Evolutionary conservation across 2,113 vertebrate species (phyloP).

Genomic region (Tragelaphus buxtoni): DNA sequence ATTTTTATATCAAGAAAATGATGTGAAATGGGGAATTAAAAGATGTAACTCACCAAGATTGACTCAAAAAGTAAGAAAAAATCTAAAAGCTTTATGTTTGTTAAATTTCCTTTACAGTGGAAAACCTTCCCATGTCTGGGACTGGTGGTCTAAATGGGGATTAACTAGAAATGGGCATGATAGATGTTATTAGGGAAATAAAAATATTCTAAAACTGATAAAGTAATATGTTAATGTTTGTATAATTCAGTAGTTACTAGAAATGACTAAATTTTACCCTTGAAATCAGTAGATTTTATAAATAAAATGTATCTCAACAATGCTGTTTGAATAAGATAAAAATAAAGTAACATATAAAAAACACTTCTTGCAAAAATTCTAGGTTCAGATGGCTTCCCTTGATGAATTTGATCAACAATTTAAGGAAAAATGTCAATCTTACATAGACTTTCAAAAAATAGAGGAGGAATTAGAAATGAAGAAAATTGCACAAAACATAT

Average conservation of each 20-base stretch:
- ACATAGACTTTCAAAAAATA: background rate
- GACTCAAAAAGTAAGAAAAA: background rate
- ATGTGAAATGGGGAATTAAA: background rate
- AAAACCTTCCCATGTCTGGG: background rate
- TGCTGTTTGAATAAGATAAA: conserved; percentile 39
- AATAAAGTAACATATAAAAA: background rate
- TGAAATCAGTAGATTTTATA: conserved; percentile 28
- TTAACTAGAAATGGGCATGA: background rate
- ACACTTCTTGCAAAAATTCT: background rate
- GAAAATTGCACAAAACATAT: background rate
- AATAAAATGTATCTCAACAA: conserved; percentile 24
- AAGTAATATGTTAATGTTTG: background rate
- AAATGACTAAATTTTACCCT: conserved; percentile 16
- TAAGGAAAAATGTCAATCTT: background rate
- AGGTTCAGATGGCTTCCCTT: background rate
- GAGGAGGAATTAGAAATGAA: background rate
- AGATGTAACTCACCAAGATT: background rate
- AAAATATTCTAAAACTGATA: conserved; percentile 15
- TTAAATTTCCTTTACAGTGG: background rate
- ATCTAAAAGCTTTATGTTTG: background rate
- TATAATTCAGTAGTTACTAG: background rate
- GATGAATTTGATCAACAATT: conserved; percentile 18
- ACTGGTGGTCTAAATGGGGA: background rate
- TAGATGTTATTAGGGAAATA: background rate
- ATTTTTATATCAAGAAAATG: background rate